Conservation (phyloP, 2,888 invertebrate genomes). For the Epiblema foenella region DNA sequence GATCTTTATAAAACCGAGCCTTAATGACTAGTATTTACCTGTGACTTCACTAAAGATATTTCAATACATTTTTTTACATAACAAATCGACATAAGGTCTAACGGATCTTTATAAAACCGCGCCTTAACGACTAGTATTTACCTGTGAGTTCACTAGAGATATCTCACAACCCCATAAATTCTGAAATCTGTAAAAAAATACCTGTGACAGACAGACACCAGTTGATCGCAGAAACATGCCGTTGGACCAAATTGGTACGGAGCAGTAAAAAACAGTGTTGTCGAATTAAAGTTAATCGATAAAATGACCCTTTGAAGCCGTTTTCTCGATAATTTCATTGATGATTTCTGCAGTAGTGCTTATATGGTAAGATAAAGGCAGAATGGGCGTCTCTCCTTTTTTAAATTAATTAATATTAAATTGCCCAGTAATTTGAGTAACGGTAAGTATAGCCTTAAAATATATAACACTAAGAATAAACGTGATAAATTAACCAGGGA, state of each 20-base stretch:
- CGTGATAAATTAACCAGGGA: not conserved
- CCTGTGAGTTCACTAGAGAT: too few relatives aligned
- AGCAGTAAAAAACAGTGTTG: not conserved
- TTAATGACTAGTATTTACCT: not conserved
- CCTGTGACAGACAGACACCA: too few relatives aligned
- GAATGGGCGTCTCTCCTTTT: not conserved
- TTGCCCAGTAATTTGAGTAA: not conserved
- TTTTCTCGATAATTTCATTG: conserved; percentile 2
- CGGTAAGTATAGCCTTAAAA: not conserved
- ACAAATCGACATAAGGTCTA: too few relatives aligned
- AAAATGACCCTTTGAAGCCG: not conserved
- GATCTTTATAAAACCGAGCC: too few relatives aligned
- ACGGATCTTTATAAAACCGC: too few relatives aligned
- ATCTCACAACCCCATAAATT: not conserved
- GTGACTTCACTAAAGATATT: not conserved
- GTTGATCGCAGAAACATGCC: too few relatives aligned
- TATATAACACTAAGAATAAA: not conserved
- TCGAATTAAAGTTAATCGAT: not conserved
- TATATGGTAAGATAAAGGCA: not conserved
- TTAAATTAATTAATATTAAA: not conserved
- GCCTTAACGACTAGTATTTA: not conserved
- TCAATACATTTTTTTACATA: too few relatives aligned
- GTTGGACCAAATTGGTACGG: too few relatives aligned
- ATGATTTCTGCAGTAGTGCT: not conserved
- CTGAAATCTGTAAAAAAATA: too few relatives aligned